Percentiles rank a stretch among this genome's conserved stretches.
These are phyloP conservation scores for Oreochromis mossambicus DNA, from an alignment of 2,797 vertebrate species.

Conservation along the genomic window DNA sequence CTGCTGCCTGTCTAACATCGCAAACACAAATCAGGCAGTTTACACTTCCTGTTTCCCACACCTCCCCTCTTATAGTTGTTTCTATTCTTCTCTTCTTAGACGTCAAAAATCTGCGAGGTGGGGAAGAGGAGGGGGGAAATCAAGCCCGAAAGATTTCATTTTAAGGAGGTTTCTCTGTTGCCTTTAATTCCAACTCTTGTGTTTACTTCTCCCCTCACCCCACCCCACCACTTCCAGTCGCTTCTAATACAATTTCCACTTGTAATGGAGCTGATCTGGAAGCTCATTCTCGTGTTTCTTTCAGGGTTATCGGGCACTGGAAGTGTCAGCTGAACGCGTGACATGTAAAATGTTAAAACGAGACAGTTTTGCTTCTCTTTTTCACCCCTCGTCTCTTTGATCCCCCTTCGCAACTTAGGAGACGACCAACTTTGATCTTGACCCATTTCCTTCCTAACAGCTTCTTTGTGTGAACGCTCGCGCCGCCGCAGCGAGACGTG, in stretches of 20 bases:
- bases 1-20: background rate
- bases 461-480: conserved; percentile 25
- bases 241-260: background rate
- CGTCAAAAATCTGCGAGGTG: background rate
- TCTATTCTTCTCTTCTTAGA: background rate
- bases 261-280: conserved; percentile 7
- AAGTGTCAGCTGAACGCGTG: conserved; percentile 33
- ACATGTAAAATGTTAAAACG: conserved; percentile 22
- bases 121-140: background rate
- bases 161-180: background rate
- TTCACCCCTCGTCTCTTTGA: conserved; percentile 47
- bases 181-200: background rate
- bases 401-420: conserved; percentile 36
- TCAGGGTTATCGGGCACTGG: conserved; percentile 22
- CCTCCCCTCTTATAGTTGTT: background rate
- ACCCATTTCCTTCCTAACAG: conserved; percentile 62
- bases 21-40: background rate
- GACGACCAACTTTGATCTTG: conserved; percentile 64
- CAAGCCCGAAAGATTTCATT: background rate
- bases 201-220: conserved; percentile 30
- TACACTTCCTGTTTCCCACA: conserved; percentile 10
- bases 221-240: conserved; percentile 16
- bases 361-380: conserved; percentile 15
- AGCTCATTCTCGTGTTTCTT: background rate
- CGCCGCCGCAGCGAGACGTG: conserved; percentile 19